Conservation (phyloP, 2,113 vertebrate genomes). For the Caretta caretta region DNA sequence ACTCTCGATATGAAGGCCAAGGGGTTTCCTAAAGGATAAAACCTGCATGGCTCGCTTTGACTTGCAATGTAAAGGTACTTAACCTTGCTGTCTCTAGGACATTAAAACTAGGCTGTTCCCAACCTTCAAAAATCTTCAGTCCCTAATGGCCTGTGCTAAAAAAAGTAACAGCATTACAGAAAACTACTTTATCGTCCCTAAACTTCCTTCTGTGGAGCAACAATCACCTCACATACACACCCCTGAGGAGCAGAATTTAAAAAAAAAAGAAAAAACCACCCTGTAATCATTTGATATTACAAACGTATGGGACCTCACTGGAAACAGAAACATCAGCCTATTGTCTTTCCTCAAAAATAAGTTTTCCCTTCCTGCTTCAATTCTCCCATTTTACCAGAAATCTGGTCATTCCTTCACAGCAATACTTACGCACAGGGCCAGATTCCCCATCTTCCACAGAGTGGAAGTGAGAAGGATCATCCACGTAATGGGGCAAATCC, state of each 20-base stretch:
- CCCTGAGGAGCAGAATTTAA: background rate
- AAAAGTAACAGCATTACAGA: background rate
- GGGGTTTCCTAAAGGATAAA: background rate
- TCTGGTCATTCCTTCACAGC: background rate
- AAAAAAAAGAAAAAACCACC: background rate
- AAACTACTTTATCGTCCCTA: background rate
- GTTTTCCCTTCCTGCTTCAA: background rate
- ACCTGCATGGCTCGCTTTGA: background rate
- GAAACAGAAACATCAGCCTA: rapidly evolving
- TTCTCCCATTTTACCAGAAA: background rate
- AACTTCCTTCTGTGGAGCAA: background rate
- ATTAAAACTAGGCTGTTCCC: background rate
- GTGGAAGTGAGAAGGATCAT: background rate
- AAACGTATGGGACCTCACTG: background rate
- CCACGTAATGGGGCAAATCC: background rate
- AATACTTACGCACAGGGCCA: rapidly evolving
- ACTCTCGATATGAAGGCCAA: background rate
- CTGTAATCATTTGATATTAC: rapidly evolving
- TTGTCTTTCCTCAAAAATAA: background rate
- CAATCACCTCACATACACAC: background rate
- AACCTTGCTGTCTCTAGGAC: background rate
- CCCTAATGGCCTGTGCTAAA: background rate
- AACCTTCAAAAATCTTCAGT: background rate
- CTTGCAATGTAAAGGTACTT: background rate
- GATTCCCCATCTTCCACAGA: background rate